Percentiles rank a stretch among this genome's conserved stretches.
Conservation (phyloP, 2,797 vertebrate species). For the Galagoides demidoff region DNA sequence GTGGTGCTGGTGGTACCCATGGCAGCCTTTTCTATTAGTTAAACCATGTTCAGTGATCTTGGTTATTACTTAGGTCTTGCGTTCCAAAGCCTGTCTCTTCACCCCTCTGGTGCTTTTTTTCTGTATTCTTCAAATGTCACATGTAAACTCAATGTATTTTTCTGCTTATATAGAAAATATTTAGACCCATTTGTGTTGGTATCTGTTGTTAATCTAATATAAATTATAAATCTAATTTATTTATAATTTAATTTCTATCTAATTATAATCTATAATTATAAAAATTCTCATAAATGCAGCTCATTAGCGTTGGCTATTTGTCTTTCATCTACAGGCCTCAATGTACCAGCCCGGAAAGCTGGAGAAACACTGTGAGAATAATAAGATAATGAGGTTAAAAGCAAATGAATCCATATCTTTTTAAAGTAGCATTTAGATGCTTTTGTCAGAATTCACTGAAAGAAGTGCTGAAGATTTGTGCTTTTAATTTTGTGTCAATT, state of each 20-base stretch:
- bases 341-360: neutral
- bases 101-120: neutral
- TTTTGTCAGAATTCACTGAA: conserved; percentile 41
- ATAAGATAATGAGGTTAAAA: neutral
- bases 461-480: neutral
- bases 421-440: neutral
- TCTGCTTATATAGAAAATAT: neutral
- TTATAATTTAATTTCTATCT: too few species aligned
- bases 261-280: neutral
- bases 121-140: neutral
- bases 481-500: neutral
- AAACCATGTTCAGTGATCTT: neutral
- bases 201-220: neutral
- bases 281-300: neutral
- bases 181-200: neutral
- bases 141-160: neutral
- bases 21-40: neutral
- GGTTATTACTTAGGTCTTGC: neutral
- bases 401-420: neutral
- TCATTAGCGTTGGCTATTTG: neutral
- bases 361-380: neutral
- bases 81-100: neutral
- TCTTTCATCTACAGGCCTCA: neutral
- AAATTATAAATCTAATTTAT: neutral
- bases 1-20: accelerated